Base-by-base conservation (phyloP, 2,797 vertebrate genomes). In the Manis javanica region DNA sequence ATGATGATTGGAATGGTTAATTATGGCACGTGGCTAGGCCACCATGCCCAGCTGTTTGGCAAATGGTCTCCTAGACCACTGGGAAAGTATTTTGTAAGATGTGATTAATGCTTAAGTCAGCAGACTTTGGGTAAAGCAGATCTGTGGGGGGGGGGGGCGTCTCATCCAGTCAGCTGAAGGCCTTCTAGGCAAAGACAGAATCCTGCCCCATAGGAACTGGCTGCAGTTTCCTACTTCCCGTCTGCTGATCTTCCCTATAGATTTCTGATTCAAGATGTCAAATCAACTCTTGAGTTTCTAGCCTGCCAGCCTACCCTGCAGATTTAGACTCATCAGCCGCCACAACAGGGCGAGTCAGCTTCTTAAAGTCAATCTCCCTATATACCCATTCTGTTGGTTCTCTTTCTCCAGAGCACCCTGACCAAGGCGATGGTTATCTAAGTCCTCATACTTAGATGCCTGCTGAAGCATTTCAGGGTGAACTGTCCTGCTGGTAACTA, bases 171-270 rank as follows among this genome's bases (percentile, higher is more conserved):
- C 61, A 11, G 34, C 1, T 5, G 42, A 75, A 77, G 69, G 8
- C 19, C 81, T 63, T 8, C 1, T 1, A 11, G 13, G 19, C 75
- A 11, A 26, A 91, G 29, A 24, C 64, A 23, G 53, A 34, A 24
- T 29, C 64, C 24, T 57, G 26, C 31, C 15, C 16, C 59, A 4
- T 1, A 21, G 66, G 37, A 49, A 12, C 29, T 31, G 9, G 24
- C 5, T 6, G 59, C 37, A 29, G 66, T 29, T 34, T 68, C 86
- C 66, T 39, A 5, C 37, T 39, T 39, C 37, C 37, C 37, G 4
- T 11, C 23, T 24, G 29, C 66, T 0, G 1, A 34, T 6, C 18
- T 51, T 5, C 15, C 29, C 37, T 18, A 13, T 0, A 6, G 19
- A 18, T 29, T 85, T 61, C 66, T 81, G 66, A 21, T 61, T 53